phyloP scores from a whole-genome alignment of 2,113 vertebrate genomes.

The Paralichthys olivaceus region DNA sequence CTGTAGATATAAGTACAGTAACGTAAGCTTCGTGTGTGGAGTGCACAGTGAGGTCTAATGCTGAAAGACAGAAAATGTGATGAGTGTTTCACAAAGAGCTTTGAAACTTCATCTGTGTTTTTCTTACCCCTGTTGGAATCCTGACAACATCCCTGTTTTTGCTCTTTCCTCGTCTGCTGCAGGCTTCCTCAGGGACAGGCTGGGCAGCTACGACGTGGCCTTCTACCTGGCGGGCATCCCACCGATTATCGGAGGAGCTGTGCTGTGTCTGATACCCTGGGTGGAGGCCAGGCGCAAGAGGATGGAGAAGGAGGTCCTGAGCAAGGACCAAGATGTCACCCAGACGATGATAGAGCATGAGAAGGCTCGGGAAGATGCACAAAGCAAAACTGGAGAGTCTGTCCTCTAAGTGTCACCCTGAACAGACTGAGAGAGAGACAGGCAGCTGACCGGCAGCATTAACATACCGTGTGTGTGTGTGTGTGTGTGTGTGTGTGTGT shows the following conservation, averaged over 20 bases:
- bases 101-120: background rate
- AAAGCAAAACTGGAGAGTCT: slow-evolving; percentile 80
- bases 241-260: slow-evolving; percentile 89
- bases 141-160: background rate
- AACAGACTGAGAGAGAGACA: slow-evolving; percentile 26
- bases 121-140: background rate
- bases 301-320: slow-evolving; percentile 43
- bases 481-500: background rate
- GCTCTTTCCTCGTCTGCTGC: background rate
- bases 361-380: slow-evolving; percentile 49
- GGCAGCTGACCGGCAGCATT: slow-evolving; percentile 27
- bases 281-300: slow-evolving; percentile 83
- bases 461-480: slow-evolving; percentile 11
- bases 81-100: background rate
- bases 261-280: slow-evolving; percentile 94
- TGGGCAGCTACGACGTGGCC: slow-evolving; percentile 88
- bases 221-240: slow-evolving; percentile 97
- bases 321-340: slow-evolving; percentile 69
- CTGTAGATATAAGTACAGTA: too few species aligned
- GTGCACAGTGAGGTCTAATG: too few species aligned
- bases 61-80: too few species aligned
- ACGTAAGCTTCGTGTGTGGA: too few species aligned
- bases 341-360: slow-evolving; percentile 86
- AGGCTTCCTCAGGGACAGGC: slow-evolving; percentile 90
- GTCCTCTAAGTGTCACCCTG: slow-evolving; percentile 79